Evolutionary conservation across 2,888 invertebrate genomes (phyloP).

Genomic region (Pegoplata infirma): DNA sequence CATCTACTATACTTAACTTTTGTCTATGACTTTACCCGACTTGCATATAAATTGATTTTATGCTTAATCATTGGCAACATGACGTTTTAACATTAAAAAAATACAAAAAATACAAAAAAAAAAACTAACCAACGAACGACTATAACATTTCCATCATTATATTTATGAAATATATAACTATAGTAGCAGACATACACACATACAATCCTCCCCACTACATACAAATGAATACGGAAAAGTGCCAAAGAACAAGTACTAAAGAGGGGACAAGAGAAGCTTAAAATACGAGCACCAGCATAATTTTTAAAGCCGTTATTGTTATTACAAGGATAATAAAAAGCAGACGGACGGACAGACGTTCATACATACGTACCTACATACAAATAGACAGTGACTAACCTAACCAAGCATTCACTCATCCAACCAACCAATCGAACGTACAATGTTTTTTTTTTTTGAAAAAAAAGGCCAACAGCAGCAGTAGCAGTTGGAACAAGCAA

Average conservation of each 20-base stretch:
- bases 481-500: no score
- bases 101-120: not conserved
- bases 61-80: constrained; percentile 58
- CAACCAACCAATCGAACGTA: constrained; percentile 42
- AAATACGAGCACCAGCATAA: no score
- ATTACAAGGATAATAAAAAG: constrained; percentile 32
- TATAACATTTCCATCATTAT: constrained; percentile 22
- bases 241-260: not conserved
- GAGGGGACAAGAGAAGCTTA: not conserved
- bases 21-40: not conserved
- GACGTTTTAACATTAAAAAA: constrained; percentile 44
- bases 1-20: constrained; percentile 1
- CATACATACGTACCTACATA: no score
- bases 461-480: not conserved
- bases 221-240: constrained; percentile 22
- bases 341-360: not conserved
- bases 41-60: constrained; percentile 60
- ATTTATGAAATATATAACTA: constrained; percentile 36
- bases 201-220: constrained; percentile 14
- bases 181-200: not conserved
- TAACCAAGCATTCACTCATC: constrained; percentile 29
- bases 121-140: constrained; percentile 1
- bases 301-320: constrained; percentile 29
- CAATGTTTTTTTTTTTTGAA: no score
- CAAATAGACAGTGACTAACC: constrained; percentile 2